Evolutionary conservation across 30 jellyfish, hydroid and myxozoan species (phyloP).

Genomic region (Cassiopea xamachana): DNA sequence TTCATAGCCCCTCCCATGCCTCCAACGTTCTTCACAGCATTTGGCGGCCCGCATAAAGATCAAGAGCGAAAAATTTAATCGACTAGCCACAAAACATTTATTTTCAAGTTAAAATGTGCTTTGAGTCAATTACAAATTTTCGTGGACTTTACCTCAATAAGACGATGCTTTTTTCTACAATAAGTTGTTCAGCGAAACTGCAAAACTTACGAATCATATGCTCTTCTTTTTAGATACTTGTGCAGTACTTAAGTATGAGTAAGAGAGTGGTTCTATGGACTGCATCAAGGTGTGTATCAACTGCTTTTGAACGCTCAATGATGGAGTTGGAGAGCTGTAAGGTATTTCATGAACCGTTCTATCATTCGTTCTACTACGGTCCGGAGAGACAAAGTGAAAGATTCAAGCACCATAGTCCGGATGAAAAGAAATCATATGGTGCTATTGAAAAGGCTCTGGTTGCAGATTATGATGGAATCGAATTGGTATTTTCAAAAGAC

Average conservation of each 20-base stretch:
- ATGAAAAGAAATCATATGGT: slow-evolving; percentile 33
- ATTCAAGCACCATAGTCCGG: slow-evolving; percentile 55
- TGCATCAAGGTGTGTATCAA: slow-evolving; percentile 93
- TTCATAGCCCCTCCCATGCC: too few species aligned
- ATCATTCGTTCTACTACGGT: slow-evolving; percentile 85
- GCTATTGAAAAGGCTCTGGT: slow-evolving; percentile 46
- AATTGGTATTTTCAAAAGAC: slow-evolving; percentile 86
- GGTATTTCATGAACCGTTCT: slow-evolving; percentile 93
- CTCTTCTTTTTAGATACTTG: too few species aligned
- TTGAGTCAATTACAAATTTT: too few species aligned
- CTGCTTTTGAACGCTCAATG: slow-evolving; percentile 95
- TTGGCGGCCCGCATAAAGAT: too few species aligned
- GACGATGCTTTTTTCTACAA: too few species aligned
- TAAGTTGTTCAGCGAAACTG: too few species aligned
- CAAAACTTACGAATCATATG: too few species aligned
- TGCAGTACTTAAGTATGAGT: slow-evolving; percentile 71
- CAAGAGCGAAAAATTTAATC: too few species aligned
- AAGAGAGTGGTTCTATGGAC: slow-evolving; percentile 91
- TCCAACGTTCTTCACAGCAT: too few species aligned
- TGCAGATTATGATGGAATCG: slow-evolving; percentile 79
- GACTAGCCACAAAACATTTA: too few species aligned
- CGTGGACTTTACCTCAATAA: too few species aligned
- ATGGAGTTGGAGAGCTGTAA: slow-evolving; percentile 87
- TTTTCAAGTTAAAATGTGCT: too few species aligned
- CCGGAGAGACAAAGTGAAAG: slow-evolving; percentile 93